Conservation (phyloP, 2,113 vertebrate species). For the Tetrao urogallus region DNA sequence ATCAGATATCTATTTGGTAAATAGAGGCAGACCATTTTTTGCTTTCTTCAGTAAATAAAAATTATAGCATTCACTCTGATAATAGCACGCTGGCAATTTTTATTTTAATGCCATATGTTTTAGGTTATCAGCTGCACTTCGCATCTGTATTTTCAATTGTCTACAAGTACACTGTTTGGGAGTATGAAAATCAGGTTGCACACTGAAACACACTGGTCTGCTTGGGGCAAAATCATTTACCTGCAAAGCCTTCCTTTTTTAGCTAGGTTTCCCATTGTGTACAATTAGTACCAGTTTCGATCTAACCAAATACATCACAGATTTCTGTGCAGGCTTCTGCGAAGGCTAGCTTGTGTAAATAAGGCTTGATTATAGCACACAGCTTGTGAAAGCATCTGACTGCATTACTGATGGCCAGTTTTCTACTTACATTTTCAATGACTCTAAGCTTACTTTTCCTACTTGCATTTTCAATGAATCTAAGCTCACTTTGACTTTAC, state of each 20-base stretch:
- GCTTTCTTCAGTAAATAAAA: slow-evolving; percentile 49
- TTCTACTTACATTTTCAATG: slow-evolving; percentile 2
- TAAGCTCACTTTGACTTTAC: slow-evolving; percentile 24
- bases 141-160: slow-evolving; percentile 69
- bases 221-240: slow-evolving; percentile 21
- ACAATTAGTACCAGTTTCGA: slow-evolving; percentile 28
- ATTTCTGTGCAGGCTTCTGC: neutral
- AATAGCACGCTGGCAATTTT: slow-evolving; percentile 51
- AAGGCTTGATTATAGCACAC: slow-evolving; percentile 29
- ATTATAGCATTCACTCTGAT: slow-evolving; percentile 51
- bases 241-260: slow-evolving; percentile 4
- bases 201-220: neutral
- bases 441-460: slow-evolving; percentile 24
- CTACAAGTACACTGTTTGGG: slow-evolving; percentile 47
- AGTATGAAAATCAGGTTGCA: slow-evolving; percentile 46
- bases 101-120: slow-evolving; percentile 63
- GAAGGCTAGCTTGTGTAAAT: slow-evolving; percentile 26
- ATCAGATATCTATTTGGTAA: slow-evolving; percentile 50
- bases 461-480: neutral
- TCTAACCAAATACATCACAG: slow-evolving; percentile 14
- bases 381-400: slow-evolving; percentile 25
- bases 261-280: slow-evolving; percentile 6
- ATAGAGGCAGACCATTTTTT: slow-evolving; percentile 22
- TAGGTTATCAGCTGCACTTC: slow-evolving; percentile 62
- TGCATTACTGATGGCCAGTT: slow-evolving; percentile 20